phyloP scores from a whole-genome alignment of 1,140 invertebrate genomes.

The Schmidtea mediterranea region DNA sequence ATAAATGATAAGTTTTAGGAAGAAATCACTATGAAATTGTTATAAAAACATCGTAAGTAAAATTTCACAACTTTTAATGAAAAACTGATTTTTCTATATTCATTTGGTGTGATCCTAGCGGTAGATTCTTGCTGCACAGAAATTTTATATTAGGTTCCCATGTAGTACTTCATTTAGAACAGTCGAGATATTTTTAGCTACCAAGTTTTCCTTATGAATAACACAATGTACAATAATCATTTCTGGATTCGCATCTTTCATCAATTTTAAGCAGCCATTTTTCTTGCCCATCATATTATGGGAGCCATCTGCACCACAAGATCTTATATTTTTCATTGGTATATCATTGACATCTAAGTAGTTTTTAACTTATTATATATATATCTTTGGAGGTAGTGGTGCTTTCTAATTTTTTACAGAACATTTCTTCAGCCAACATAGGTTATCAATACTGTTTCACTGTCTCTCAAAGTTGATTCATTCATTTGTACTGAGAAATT shows the following conservation, averaged over 20 bases:
- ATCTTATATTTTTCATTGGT: not conserved
- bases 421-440: conserved; percentile 11
- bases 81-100: no score
- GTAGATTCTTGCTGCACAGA: no score
- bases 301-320: no score
- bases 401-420: conserved; percentile 13
- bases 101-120: no score
- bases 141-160: no score
- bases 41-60: no score
- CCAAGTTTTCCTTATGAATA: no score
- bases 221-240: conserved; percentile 6
- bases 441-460: conserved; percentile 11
- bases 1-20: no score
- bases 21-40: no score
- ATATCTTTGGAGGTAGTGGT: conserved; percentile 12
- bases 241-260: conserved; percentile 8
- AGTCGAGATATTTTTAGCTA: no score
- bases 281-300: not conserved
- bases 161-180: no score
- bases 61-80: no score
- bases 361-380: not conserved
- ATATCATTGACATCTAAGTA: conserved; percentile 1
- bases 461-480: conserved; percentile 10
- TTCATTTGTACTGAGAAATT: conserved; percentile 12
- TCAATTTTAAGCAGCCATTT: conserved; percentile 7